Base-by-base conservation (phyloP, 2,797 vertebrate species). In the Mallotus villosus region DNA sequence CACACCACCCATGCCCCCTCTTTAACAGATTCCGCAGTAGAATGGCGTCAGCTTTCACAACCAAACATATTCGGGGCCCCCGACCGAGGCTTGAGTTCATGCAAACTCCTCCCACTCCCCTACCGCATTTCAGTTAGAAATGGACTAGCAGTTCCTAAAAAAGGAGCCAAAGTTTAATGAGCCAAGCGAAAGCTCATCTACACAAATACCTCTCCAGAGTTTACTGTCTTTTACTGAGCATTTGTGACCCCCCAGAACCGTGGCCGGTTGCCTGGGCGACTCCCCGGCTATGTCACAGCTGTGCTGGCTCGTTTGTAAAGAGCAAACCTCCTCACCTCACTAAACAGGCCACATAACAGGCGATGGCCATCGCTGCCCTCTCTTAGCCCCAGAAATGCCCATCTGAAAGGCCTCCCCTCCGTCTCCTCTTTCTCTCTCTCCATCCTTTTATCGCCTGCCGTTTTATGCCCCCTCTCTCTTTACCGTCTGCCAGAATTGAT, bases 251-350 rank as follows among this genome's bases (percentile, higher is more conserved):
- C 59, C 59, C 68, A 71, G 83, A 74, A 79, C 86, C 89, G 81
- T 87, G 90, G 84, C 83, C 70, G 76, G 91, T 96, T 93, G 89
- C 94, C 90, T 91, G 86, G 88, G 87, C 83, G 86, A 93, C 92
- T 91, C 89, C 84, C 89, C 91, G 92, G 92, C 92, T 90, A 93
- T 94, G 93, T 88, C 85, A 82, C 89, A 84, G 91, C 91, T 91
- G 90, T 90, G 84, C 89, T 73, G 22, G 82, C 86, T 82, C 74
- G 90, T 90, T 89, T 91, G 84, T 86, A 78, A 83, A 90, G 76
- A 72, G 70, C 72, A 81, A 78, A 78, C 74, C 73, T 74, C 46
- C 62, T 78, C 78, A 76, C 70, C 71, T 75, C 25, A 58, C 62
- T 69, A 68, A 77, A 68, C 70, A 78, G 79, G 76, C 67, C 60